These are phyloP conservation scores for Hippocampus mohnikei DNA, from an alignment of 2,113 vertebrate species.

Conservation along the genomic window DNA sequence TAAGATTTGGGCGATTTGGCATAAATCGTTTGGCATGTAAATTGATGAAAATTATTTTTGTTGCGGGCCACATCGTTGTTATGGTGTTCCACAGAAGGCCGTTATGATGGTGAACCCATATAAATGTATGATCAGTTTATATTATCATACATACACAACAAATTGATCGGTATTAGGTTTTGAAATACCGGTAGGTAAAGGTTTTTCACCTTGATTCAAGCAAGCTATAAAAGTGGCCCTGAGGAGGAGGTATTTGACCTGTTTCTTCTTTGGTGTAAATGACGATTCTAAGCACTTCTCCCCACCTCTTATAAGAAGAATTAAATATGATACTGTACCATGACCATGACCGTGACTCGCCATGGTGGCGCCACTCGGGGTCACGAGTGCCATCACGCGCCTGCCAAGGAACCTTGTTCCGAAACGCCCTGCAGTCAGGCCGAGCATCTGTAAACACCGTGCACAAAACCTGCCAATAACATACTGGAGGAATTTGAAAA, in stretches of 20 bases:
- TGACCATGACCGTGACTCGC: conserved; percentile 54
- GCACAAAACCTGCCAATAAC: background rate
- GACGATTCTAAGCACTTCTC: background rate
- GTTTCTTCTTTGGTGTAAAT: background rate
- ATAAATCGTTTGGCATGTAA: too few species aligned
- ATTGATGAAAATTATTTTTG: too few species aligned
- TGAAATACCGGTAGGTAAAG: too few species aligned
- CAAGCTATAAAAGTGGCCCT: background rate
- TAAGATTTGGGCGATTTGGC: too few species aligned
- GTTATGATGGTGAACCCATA: too few species aligned
- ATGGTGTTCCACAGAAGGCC: too few species aligned
- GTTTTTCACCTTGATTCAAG: too few species aligned
- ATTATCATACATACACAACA: too few species aligned
- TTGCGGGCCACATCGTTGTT: too few species aligned
- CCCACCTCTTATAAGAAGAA: background rate
- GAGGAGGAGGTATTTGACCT: background rate
- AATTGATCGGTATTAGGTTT: too few species aligned
- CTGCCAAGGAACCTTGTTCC: conserved; percentile 21
- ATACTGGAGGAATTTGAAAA: background rate
- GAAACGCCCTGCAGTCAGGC: conserved; percentile 39
- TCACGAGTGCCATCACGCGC: conserved; percentile 46
- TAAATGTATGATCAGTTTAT: too few species aligned
- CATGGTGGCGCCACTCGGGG: conserved; percentile 47
- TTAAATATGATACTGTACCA: conserved; percentile 11
- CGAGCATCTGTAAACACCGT: conserved; percentile 62